Evolutionary conservation across 2,888 invertebrate genomes (phyloP).

Genomic region (Drosophila monieri): DNA sequence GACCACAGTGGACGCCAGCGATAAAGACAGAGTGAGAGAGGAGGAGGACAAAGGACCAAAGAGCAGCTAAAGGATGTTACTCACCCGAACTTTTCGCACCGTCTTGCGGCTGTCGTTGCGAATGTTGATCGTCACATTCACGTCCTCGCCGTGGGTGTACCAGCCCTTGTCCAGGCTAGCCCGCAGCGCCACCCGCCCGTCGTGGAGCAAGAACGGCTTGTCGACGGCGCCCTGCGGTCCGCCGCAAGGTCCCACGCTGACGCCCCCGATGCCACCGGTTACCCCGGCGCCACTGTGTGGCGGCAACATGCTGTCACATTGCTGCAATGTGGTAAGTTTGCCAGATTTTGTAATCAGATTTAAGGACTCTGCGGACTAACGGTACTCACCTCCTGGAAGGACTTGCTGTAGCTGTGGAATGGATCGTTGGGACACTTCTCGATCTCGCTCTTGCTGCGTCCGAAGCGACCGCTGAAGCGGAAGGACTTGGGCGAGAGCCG

Average conservation of each 20-base stretch:
- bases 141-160: conserved; percentile 92
- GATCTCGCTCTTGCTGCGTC: conserved; percentile 83
- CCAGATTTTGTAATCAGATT: background rate
- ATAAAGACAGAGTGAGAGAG: background rate
- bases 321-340: conserved; percentile 37
- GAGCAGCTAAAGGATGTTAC: conserved; percentile 42
- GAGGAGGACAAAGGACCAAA: background rate
- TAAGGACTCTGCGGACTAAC: background rate
- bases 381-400: conserved; percentile 83
- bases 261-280: conserved; percentile 66
- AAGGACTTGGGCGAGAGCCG: conserved; percentile 83
- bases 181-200: conserved; percentile 91
- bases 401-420: conserved; percentile 82
- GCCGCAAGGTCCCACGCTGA: conserved; percentile 80
- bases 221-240: conserved; percentile 90
- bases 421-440: conserved; percentile 82
- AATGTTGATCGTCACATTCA: conserved; percentile 90
- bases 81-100: conserved; percentile 92
- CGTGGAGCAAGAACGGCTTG: conserved; percentile 93
- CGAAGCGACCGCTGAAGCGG: conserved; percentile 83
- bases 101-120: conserved; percentile 93
- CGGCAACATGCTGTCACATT: conserved; percentile 64
- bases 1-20: background rate
- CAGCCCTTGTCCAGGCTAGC: conserved; percentile 92
- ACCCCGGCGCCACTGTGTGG: conserved; percentile 65